Conservation (phyloP, 2,113 vertebrate genomes). For the Dryoscopus gambensis region DNA sequence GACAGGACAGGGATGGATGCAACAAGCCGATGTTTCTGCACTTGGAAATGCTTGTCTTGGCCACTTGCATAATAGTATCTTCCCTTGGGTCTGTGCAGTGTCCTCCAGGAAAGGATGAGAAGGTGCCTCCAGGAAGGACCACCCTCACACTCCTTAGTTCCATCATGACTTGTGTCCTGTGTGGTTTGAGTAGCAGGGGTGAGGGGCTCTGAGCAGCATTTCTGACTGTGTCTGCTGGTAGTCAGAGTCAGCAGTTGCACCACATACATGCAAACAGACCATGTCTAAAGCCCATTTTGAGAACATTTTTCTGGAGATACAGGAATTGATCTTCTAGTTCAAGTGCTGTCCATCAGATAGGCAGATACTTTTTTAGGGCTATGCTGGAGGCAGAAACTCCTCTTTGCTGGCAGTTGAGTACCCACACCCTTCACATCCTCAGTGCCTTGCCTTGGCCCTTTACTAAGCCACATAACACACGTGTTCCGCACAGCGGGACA, state of each 20-base stretch:
- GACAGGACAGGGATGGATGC: neutral
- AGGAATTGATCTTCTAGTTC: neutral
- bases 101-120: neutral
- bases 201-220: neutral
- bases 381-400: neutral
- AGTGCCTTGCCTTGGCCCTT: neutral
- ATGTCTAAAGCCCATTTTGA: neutral
- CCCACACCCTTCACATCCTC: neutral
- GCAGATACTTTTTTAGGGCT: neutral
- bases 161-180: neutral
- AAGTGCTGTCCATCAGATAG: neutral
- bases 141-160: neutral
- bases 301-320: neutral
- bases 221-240: neutral
- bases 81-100: neutral
- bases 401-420: neutral
- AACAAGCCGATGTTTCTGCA: neutral
- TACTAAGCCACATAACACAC: accelerated
- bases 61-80: neutral
- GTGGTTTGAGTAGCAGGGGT: neutral
- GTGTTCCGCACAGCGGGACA: neutral
- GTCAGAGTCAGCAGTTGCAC: neutral
- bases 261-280: neutral
- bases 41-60: neutral
- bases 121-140: neutral